A percentile compares a stretch with the other conserved stretches of the same genome.
Conservation (phyloP, 1,140 invertebrate species). For the Marisa cornuarietis region DNA sequence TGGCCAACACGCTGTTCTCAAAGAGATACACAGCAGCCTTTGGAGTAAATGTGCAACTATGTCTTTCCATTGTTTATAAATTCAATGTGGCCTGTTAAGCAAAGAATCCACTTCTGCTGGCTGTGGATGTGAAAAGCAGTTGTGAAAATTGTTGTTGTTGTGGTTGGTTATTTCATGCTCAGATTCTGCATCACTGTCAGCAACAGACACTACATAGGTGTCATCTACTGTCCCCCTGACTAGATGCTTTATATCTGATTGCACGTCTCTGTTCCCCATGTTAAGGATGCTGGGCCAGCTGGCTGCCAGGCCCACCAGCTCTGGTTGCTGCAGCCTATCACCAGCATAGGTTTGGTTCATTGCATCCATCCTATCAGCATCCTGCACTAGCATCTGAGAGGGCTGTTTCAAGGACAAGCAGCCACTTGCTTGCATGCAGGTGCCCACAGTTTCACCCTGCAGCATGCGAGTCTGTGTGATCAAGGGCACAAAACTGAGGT, state of each 20-base stretch:
- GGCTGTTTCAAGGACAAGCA: not conserved
- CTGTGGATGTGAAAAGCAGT: slow-evolving; percentile 16
- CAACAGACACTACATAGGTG: no score
- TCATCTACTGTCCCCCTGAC: not conserved
- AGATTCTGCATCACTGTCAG: no score
- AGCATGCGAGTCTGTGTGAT: slow-evolving; percentile 33
- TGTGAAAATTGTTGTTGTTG: slow-evolving; percentile 13
- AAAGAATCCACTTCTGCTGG: slow-evolving; percentile 13
- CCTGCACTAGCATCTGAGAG: not conserved
- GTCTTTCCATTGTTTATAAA: not conserved
- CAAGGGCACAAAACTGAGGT: slow-evolving; percentile 29
- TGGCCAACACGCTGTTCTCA: no score
- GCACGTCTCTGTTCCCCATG: not conserved
- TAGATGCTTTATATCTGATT: not conserved
- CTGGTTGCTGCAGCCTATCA: not conserved
- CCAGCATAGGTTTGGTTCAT: not conserved
- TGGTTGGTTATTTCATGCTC: not conserved
- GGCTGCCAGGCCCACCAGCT: slow-evolving; percentile 30
- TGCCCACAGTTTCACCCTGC: slow-evolving; percentile 18
- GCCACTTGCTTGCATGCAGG: not conserved
- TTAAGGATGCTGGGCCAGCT: slow-evolving; percentile 35
- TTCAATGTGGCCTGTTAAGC: slow-evolving; percentile 19
- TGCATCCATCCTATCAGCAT: not conserved
- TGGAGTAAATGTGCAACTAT: no score
- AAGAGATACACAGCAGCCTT: no score